Base-by-base conservation (phyloP, 2,888 invertebrate genomes). In the Scaptomyza reducta region DNA sequence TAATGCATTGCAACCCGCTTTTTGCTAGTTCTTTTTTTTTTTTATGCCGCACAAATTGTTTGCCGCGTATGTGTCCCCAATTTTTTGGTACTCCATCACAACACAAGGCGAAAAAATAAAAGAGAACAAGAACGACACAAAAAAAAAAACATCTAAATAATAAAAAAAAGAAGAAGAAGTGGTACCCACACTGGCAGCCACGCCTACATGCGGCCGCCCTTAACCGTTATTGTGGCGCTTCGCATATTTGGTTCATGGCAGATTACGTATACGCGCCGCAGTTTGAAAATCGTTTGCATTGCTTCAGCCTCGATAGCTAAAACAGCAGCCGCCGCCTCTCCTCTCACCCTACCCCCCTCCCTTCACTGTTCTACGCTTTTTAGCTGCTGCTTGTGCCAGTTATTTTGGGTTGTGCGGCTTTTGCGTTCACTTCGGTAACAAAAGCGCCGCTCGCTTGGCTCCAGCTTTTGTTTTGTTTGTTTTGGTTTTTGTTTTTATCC, bases 231-330 rank as follows among this genome's bases (percentile, higher is more conserved):
- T 80, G 81, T 74, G 61, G 63, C 59, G 47, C 49, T 69, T 63
- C 69, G 58, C 85, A 78, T 81, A 82, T 87, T 82, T 82, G 87
- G 81, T 75, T 82, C 87, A 84, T 78, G 85, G 82, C 85, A 87
- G 87, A 81, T 87, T 82, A 75, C 85, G 77, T 84, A 77, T 74
- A 87, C 87, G 87, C 87, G 87, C 70, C 82, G 73, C 76, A 69
- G 79, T 86, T 80, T 79, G 70, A 76, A 80, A 82, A 80, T 86
- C 79, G 79, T 73, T 80, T 80, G 86, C 82, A 76, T 85, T 85
- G 74, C 81, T 55, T 72, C 58, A 42, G 49, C 64, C 69, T 40
- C 64, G 68, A 53, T 62, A 41, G 59, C 45, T 22, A 33, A 35
- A 27, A 25, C 45, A 44, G 41, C 33, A 54, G 18, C 45, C 22